A percentile compares a stretch with the other conserved stretches of the same genome.
Evolutionary conservation across 1,140 invertebrate genomes (phyloP).

Genomic region (Drosophila simulans): DNA sequence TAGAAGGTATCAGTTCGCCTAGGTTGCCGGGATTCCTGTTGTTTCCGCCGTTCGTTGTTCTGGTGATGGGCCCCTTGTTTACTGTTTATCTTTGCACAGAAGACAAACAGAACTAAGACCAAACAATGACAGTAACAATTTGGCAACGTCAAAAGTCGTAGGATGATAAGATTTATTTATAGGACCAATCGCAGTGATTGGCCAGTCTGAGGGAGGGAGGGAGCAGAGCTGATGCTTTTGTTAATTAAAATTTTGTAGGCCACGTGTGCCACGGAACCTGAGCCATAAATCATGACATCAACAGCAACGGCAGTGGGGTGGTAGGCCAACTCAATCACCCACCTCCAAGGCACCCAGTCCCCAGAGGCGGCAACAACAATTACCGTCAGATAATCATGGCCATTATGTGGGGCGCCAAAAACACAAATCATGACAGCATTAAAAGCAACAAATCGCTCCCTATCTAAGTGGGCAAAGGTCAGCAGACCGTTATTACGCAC

Average conservation of each 20-base stretch:
- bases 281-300: slow-evolving; percentile 78
- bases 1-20: slow-evolving; percentile 30
- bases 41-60: slow-evolving; percentile 46
- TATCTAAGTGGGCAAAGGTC: slow-evolving; percentile 51
- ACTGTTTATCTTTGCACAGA: slow-evolving; percentile 72
- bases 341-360: background rate
- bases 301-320: slow-evolving; percentile 31
- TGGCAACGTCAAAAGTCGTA: slow-evolving; percentile 57
- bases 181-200: slow-evolving; percentile 50
- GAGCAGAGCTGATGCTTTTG: slow-evolving; percentile 30
- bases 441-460: slow-evolving; percentile 34
- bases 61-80: slow-evolving; percentile 39
- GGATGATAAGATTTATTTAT: slow-evolving; percentile 72
- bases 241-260: slow-evolving; percentile 78
- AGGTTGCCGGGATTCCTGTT: slow-evolving; percentile 55
- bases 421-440: slow-evolving; percentile 64
- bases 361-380: slow-evolving; percentile 23
- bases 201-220: slow-evolving; percentile 3
- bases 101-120: slow-evolving; percentile 70
- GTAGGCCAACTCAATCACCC: slow-evolving; percentile 4
- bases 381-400: slow-evolving; percentile 60
- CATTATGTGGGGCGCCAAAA: slow-evolving; percentile 53
- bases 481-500: slow-evolving; percentile 48
- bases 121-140: slow-evolving; percentile 70
- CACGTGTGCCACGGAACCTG: slow-evolving; percentile 39